These are phyloP conservation scores for Phylloscopus whistleri DNA, from an alignment of 2,113 vertebrate genomes.

Conservation along the genomic window DNA sequence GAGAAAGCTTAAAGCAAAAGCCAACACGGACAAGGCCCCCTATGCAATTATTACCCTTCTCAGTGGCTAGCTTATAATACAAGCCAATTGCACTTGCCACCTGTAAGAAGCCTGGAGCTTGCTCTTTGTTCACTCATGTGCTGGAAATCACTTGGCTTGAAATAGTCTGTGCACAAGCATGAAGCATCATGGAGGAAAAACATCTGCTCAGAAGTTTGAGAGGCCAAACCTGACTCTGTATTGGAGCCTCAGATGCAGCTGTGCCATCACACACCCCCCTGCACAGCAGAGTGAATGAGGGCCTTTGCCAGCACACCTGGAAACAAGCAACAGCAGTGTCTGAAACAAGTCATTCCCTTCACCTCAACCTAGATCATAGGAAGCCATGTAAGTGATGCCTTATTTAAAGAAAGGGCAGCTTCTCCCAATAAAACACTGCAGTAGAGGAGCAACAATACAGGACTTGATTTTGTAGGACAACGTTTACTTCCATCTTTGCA, in stretches of 20 bases:
- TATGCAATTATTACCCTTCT: conserved; percentile 47
- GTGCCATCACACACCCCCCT: background rate
- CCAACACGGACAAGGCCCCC: background rate
- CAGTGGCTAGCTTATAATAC: background rate
- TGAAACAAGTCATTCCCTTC: background rate
- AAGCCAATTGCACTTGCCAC: conserved; percentile 29
- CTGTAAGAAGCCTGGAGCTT: background rate
- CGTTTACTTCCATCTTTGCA: background rate
- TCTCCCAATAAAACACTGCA: accelerated
- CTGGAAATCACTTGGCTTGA: background rate
- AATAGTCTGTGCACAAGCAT: background rate
- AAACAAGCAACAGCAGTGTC: background rate
- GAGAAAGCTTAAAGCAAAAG: conserved; percentile 38
- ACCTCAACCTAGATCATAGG: background rate
- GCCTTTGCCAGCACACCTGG: background rate
- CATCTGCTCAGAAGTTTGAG: background rate
- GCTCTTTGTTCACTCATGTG: background rate
- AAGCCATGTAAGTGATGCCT: conserved; percentile 53
- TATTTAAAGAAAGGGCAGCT: conserved; percentile 36
- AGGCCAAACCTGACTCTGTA: background rate
- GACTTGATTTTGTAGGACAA: background rate
- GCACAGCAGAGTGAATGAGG: background rate
- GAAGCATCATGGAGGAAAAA: background rate
- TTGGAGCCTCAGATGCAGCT: background rate
- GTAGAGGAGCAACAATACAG: background rate